These are phyloP conservation scores for Graphium colonna DNA, from an alignment of 2,888 invertebrate species.

Conservation along the genomic window DNA sequence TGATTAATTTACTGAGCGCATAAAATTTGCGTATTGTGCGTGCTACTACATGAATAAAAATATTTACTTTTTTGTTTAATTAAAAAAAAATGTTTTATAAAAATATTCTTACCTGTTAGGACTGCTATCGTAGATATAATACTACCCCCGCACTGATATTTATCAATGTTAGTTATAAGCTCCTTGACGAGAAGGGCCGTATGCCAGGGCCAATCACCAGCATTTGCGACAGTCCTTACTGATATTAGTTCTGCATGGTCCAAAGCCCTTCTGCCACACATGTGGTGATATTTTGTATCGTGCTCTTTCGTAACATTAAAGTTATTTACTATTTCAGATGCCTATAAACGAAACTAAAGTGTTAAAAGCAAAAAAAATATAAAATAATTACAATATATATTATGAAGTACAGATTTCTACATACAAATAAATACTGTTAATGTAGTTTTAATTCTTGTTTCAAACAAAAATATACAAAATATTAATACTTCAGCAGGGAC, in stretches of 20 bases:
- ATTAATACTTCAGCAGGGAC: too few relatives aligned
- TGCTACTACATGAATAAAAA: too few relatives aligned
- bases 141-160: conserved; percentile 64
- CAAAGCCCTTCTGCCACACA: conserved; percentile 58
- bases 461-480: too few relatives aligned
- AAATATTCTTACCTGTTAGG: conserved; percentile 61
- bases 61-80: too few relatives aligned
- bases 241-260: conserved; percentile 57
- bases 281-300: conserved; percentile 40
- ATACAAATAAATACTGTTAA: too few relatives aligned
- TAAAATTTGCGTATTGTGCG: too few relatives aligned
- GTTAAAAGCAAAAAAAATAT: too few relatives aligned
- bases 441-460: too few relatives aligned
- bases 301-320: conserved; percentile 40
- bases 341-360: conserved; percentile 35
- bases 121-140: conserved; percentile 65
- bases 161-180: conserved; percentile 27
- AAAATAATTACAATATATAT: too few relatives aligned
- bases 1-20: too few relatives aligned
- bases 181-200: conserved; percentile 53
- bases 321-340: conserved; percentile 42
- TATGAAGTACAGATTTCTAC: too few relatives aligned
- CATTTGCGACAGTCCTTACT: conserved; percentile 49
- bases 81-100: too few relatives aligned
- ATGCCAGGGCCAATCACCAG: conserved; percentile 74